Base-by-base conservation (phyloP, 2,888 invertebrate species). In the Sesia bembeciformis region DNA sequence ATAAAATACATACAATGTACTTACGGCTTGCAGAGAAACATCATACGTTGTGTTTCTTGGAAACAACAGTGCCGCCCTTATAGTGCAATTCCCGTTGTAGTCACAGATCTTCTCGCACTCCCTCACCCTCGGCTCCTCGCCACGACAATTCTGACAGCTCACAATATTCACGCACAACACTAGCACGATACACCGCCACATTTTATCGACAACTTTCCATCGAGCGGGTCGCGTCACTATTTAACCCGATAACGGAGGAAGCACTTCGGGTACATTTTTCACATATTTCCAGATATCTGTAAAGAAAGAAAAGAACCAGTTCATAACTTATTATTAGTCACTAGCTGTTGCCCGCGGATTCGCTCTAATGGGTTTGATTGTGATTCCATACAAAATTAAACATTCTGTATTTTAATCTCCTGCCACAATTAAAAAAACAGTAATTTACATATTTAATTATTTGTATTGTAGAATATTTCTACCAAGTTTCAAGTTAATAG, bases 51-150 rank as follows among this genome's bases (percentile, higher is more conserved):
- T 81, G 65, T 91, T 91, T 54, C 90, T 88, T 0, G 95, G 94
- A 56, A 95, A 74, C 58, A 95, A 78, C 38, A 95, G 82, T 3
- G 93, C 92, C 0, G 93, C 92, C 53, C 92, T 87, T 49, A 95
- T 87, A 51, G 90, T 91, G 69, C 95, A 95, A 4, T 70, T 74
- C 4, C 86, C 89, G 46, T 80, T 67, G 3, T 65, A 70, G 59
- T 83, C 83, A 62, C 92, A 92, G 43, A 91, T 63, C 51, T 79
- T 74, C 61, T 91, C 90, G 65, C 92, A 92, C 1, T 72, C 70
- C 38, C 85, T 70, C 57, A 69, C 62, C 50, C 74, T 70, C 3
- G 76, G 78, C 61, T 82, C 78, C 53, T 82, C 79, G 0, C 78
- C 82, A 1, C 87, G 74, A 61, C 88, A 88, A 67, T 87, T 86